Percentiles rank a stretch among this genome's conserved stretches.
Evolutionary conservation across 2,797 vertebrate genomes (phyloP).

Genomic region (Falco berigora): DNA sequence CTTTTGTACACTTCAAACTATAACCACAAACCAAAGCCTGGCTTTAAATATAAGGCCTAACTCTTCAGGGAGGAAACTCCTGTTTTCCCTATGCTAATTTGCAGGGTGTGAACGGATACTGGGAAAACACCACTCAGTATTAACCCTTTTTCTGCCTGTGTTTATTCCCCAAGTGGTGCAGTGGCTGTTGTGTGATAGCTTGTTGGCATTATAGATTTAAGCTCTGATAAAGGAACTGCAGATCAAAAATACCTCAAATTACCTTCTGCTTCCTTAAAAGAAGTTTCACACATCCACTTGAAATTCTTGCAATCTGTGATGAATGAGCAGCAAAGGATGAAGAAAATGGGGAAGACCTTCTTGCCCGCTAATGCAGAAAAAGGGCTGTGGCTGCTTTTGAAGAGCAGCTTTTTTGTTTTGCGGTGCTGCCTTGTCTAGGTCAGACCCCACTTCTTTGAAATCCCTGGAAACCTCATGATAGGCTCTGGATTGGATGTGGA

Average conservation of each 20-base stretch:
- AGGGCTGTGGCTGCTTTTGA: not conserved
- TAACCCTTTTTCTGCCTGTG: not conserved
- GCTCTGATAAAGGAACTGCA: not conserved
- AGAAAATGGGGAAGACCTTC: not conserved
- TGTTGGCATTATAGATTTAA: not conserved
- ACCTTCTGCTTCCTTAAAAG: not conserved
- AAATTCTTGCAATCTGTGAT: not conserved
- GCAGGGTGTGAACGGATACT: not conserved
- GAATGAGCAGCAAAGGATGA: not conserved
- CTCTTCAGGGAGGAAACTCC: not conserved
- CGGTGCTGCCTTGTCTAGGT: not conserved
- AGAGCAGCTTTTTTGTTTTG: not conserved
- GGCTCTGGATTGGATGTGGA: not conserved
- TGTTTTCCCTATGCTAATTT: slow-evolving; percentile 1
- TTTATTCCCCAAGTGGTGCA: not conserved
- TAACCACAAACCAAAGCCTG: slow-evolving; percentile 10
- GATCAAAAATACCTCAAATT: not conserved
- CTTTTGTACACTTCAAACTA: not conserved
- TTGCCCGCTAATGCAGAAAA: not conserved
- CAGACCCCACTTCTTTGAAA: not conserved
- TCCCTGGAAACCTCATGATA: not conserved
- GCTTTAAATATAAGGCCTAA: not conserved
- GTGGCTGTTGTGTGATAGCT: not conserved
- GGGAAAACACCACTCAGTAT: not conserved
- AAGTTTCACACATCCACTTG: not conserved